Base-by-base conservation (phyloP, 1,140 invertebrate species). In the Neelides sp. region DNA sequence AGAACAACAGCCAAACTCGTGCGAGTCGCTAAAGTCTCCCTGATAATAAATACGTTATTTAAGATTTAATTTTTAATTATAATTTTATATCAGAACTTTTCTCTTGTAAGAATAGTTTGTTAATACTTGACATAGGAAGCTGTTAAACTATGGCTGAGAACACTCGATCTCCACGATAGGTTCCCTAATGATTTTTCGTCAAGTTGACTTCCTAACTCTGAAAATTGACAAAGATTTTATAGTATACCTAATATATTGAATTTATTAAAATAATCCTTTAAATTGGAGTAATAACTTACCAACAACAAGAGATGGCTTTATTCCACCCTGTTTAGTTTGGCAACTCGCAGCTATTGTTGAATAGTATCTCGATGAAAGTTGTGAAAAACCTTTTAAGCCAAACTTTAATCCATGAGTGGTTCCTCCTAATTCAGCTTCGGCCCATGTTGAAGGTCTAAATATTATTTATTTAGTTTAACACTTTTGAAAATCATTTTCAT, bases 161-260 rank as follows among this genome's bases (percentile, higher is more conserved):
- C 67, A 4, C 82, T 82, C 1, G 76, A 76, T 65, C 85, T 80
- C 63, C 85, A 90, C 0, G 85, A 86, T 8, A 94, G 66, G 62
- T 90, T 88, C 23, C 89, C 89, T 32, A 89, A 77, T 0, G 84
- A 83, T 63, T 87, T 77, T 53, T 81, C 80, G 63, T 88, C 83
- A 51, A 95, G 68, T 64, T 91, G 85, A 64, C 82, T 78, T 13
- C 80, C 85, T 55, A 92, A 64, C 15, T 84, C 85, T 84, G 65
- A 59, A 68, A n/a, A n/a, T n/a, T n/a, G n/a, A 55, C 24, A 20
- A 50, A 15, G 39, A 57, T 40, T 24, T 41, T 24, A n/a, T 34
- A 34, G 8, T 34, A 34, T 34, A 34, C n/a, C n/a, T n/a, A 34
- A 10, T 34, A 34, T 13, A 22, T 17, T 7, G 23, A 37, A 40